Base-by-base conservation (phyloP, 2,888 invertebrate genomes). In the Diloba caeruleocephala region DNA sequence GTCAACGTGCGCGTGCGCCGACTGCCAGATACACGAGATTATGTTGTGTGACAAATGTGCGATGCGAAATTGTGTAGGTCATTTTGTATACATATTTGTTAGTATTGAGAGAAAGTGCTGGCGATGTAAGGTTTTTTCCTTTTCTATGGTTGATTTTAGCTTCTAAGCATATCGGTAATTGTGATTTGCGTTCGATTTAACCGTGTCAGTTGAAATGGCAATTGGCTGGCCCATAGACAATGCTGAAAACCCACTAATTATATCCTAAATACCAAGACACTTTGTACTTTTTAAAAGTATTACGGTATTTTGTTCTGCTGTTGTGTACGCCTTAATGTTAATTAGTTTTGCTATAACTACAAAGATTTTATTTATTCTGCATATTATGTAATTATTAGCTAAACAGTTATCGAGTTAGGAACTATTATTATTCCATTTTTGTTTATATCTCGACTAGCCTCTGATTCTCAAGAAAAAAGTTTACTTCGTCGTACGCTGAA, bases 1-100 rank as follows among this genome's bases (percentile, higher is more conserved):
- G 76, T 73, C 76, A 81, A 86, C 71, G 45, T 52, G 74, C 74
- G 74, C 87, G 81, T 83, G 84, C 76, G 58, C 39, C 32, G 84
- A 81, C 75, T 85, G 39, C 74, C 73, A 82, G 71, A 74, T 76
- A 49, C 71, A 56, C 70, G 62, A 72, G 75, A 81, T 84, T 79
- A 79, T 71, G 71, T 75, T 71, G 69, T 71, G 71, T 69, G 78
- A 77, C 74, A 73, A 76, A 76, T 74, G 74, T 66, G 66, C 72
- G 71, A 78, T 76, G 70, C 72, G 61, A 75, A 77, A 63, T 64
- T 70, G 60, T 63, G 45, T 57, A 58, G 53, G 45, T 48, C 52
- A 58, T 51, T 54, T 61, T 46, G 46, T 55, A 21, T 36, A 45
- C 29, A 51, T 55, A 38, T 60, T 56, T 43, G 39, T 29, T 53